Base-by-base conservation (phyloP, 2,113 vertebrate genomes). In the Rana temporaria region DNA sequence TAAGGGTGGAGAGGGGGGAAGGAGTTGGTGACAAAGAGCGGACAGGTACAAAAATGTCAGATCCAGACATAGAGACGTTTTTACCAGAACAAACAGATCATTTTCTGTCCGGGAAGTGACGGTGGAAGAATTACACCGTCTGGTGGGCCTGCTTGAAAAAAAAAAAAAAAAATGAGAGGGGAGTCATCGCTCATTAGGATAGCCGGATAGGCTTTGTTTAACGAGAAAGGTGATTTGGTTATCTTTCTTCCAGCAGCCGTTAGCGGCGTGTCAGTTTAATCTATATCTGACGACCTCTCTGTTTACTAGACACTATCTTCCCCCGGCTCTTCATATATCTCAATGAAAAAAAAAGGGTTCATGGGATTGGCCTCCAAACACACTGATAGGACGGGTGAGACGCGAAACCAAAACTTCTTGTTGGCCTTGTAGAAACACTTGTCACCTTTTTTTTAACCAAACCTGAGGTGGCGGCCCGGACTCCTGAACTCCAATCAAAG, bases 161-260 rank as follows among this genome's bases (percentile, higher is more conserved):
- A 38, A 74, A 59, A 16, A 30, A 30, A 30, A 30, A 38, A 74
- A 59, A 55, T 14, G 20, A 66, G 70, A 59, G 62, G 60, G 70
- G 57, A 76, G 48, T 67, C 48, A 68, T 83, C n/a, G 63, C 81
- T 83, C 63, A 76, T 76, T 83, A 57, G 64, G 24, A 38, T 9
- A 14, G n/a, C 79, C 16, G 70, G 32, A 20, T 4, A 30, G 70
- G 30, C 53, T 76, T 57, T 75, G 71, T 82, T 65, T 52, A 68
- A 68, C 20, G 22, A 75, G 71, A 65, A 68, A 59, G 55, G 71
- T 67, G 71, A 83, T 83, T 83, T 76, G 53, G 72, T 83, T 76
- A 83, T 83, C 64, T 75, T 83, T 76, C 81, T 83, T 83, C 71
- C 63, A 73, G 42, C 66, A 60, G 71, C 71, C 60, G 65, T 68